These are phyloP conservation scores for Echeneis naucrates DNA, from an alignment of 2,797 vertebrate genomes.

Conservation along the genomic window DNA sequence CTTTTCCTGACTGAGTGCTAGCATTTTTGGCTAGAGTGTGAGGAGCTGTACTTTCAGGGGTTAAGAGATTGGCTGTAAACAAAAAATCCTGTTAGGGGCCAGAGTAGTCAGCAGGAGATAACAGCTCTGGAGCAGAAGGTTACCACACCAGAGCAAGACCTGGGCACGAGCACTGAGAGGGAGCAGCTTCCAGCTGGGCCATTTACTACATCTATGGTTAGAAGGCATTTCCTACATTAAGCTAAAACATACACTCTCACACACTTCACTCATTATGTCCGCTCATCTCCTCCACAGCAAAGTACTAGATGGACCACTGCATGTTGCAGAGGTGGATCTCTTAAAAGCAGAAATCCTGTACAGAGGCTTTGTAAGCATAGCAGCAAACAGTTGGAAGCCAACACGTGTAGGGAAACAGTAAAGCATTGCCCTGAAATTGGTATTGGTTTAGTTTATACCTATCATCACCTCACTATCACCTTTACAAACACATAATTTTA, in stretches of 20 bases:
- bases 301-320: conserved; percentile 74
- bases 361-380: conserved; percentile 70
- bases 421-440: conserved; percentile 6
- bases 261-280: conserved; percentile 20
- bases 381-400: conserved; percentile 46
- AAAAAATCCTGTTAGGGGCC: conserved; percentile 66
- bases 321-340: conserved; percentile 76
- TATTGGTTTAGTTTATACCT: conserved; percentile 17
- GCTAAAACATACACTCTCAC: conserved; percentile 12
- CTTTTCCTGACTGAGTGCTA: conserved; percentile 25
- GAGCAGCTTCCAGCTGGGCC: conserved; percentile 71
- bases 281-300: conserved; percentile 31
- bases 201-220: conserved; percentile 16
- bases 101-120: conserved; percentile 70
- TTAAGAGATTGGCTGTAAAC: conserved; percentile 65
- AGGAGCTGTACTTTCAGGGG: conserved; percentile 76
- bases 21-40: conserved; percentile 67
- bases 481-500: background rate
- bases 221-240: conserved; percentile 23
- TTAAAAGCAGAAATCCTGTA: conserved; percentile 65
- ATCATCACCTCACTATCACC: too few species aligned
- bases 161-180: conserved; percentile 67
- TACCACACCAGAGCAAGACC: conserved; percentile 71
- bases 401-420: conserved; percentile 46
- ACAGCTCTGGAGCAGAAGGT: conserved; percentile 65